Evolutionary conservation across 2,797 vertebrate genomes (phyloP).

Genomic region (Tragelaphus oryx): DNA sequence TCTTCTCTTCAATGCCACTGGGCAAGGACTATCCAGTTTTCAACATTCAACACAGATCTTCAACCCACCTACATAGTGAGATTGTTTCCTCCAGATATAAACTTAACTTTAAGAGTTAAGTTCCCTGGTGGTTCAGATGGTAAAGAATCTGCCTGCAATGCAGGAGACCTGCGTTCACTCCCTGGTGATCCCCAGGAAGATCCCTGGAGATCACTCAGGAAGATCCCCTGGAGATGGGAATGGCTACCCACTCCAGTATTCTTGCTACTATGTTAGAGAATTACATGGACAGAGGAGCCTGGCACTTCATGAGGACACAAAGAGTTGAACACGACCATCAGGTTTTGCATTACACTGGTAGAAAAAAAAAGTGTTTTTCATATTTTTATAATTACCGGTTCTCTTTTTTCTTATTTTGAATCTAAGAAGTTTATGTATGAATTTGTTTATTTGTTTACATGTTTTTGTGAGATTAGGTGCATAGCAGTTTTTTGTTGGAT

Average conservation of each 20-base stretch:
- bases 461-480: neutral
- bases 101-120: neutral
- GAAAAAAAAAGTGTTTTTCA: neutral
- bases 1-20: neutral
- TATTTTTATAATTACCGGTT: neutral
- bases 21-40: neutral
- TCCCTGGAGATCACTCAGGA: neutral
- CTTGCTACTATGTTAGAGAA: neutral
- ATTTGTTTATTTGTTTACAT: neutral
- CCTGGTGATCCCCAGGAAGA: neutral
- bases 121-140: neutral
- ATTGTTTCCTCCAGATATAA: neutral
- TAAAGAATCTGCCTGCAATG: neutral
- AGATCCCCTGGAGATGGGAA: neutral
- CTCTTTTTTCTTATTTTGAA: neutral
- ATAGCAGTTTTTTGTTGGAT: neutral
- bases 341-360: neutral
- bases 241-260: neutral
- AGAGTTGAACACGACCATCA: neutral
- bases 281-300: neutral
- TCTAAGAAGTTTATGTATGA: neutral
- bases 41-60: neutral
- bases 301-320: neutral
- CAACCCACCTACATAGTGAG: neutral
- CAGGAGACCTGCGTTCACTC: neutral